These are phyloP conservation scores for Andrena camellia DNA, from an alignment of 2,888 invertebrate genomes.

Conservation along the genomic window DNA sequence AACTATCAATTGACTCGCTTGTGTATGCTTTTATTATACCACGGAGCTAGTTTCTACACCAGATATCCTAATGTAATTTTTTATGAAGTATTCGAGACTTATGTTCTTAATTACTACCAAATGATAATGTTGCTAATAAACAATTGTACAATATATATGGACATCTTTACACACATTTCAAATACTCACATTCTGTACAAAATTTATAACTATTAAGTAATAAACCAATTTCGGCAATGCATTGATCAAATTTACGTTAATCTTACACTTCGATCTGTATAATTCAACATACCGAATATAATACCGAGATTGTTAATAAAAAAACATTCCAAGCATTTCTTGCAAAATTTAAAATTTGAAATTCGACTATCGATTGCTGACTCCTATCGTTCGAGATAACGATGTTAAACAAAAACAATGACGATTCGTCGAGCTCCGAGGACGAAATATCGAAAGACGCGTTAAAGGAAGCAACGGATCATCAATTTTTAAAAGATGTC, in stretches of 20 bases:
- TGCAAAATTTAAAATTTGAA: constrained; percentile 7
- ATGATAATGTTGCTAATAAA: constrained; percentile 46
- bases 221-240: constrained; percentile 58
- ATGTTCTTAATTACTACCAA: constrained; percentile 46
- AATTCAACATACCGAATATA: background rate
- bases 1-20: constrained; percentile 14
- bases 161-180: constrained; percentile 58
- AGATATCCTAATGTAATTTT: constrained; percentile 24
- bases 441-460: constrained; percentile 73
- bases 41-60: background rate
- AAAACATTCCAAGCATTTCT: background rate
- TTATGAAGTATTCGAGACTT: constrained; percentile 42
- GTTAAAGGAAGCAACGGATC: constrained; percentile 78
- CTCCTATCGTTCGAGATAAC: background rate
- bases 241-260: constrained; percentile 34
- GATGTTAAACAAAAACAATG: constrained; percentile 20
- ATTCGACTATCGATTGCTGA: constrained; percentile 28
- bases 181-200: constrained; percentile 58
- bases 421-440: constrained; percentile 75
- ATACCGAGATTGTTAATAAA: background rate
- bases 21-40: constrained; percentile 25
- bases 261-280: background rate
- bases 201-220: constrained; percentile 58
- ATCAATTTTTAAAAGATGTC: constrained; percentile 71
- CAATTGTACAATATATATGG: constrained; percentile 52